These are phyloP conservation scores for Melanargia galathea DNA, from an alignment of 2,888 invertebrate genomes.

Conservation along the genomic window DNA sequence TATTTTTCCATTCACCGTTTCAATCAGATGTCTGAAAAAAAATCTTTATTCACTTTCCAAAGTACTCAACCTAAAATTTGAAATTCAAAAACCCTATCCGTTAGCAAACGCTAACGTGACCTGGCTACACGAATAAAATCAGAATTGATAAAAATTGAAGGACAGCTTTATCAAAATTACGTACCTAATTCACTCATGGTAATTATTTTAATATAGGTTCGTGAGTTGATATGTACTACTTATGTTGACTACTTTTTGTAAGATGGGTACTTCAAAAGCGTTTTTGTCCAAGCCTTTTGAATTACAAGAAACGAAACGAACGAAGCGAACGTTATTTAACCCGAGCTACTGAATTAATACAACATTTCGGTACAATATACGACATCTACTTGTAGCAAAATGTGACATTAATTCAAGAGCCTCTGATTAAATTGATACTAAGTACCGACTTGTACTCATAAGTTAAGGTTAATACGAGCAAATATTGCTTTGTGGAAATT, in stretches of 20 bases:
- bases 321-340: constrained; percentile 1
- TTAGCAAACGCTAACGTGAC: not conserved
- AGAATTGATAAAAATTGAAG: not conserved
- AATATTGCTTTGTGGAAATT: not conserved
- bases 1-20: not conserved
- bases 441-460: not conserved
- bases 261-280: not conserved
- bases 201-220: not conserved
- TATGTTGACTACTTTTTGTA: constrained; percentile 1
- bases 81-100: not conserved
- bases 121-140: not conserved
- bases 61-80: not conserved
- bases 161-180: not conserved
- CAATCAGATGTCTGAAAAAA: not conserved
- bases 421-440: constrained; percentile 8
- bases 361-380: constrained; percentile 8
- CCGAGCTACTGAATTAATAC: constrained; percentile 9
- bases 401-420: constrained; percentile 11
- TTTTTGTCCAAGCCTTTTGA: not conserved
- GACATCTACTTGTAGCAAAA: constrained; percentile 3
- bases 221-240: not conserved
- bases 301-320: constrained; percentile 1
- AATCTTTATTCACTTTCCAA: not conserved
- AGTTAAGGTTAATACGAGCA: not conserved
- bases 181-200: not conserved